These are phyloP conservation scores for Trypoxylon attenuatum DNA, from an alignment of 2,888 invertebrate species.

Conservation along the genomic window DNA sequence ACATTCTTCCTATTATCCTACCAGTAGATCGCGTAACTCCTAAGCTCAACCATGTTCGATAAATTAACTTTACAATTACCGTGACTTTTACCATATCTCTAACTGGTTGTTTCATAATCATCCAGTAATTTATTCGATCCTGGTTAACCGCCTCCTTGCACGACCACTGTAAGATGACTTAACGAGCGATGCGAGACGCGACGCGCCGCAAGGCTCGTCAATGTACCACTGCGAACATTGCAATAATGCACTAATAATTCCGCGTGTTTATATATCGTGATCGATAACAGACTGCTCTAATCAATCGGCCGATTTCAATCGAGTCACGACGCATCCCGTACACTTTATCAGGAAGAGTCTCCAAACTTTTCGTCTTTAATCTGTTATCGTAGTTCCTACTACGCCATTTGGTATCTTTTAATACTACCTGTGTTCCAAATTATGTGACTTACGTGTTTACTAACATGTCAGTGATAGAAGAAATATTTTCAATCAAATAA, in stretches of 20 bases:
- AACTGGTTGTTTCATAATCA: conserved; percentile 27
- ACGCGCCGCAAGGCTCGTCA: conserved; percentile 17
- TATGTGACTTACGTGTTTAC: too few relatives aligned
- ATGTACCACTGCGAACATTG: conserved; percentile 15
- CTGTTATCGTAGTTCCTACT: too few relatives aligned
- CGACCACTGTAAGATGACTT: conserved; percentile 25
- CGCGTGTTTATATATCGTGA: neutral
- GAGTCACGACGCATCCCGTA: neutral
- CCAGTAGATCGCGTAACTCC: too few relatives aligned
- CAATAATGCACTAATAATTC: conserved; percentile 17
- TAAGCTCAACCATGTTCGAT: too few relatives aligned
- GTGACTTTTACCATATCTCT: neutral
- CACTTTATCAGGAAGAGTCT: too few relatives aligned
- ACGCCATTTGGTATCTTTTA: too few relatives aligned
- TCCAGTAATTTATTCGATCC: neutral
- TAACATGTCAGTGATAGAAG: too few relatives aligned
- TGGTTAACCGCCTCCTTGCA: conserved; percentile 10
- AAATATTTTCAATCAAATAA: too few relatives aligned
- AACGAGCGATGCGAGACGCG: conserved; percentile 15
- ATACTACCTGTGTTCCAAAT: too few relatives aligned
- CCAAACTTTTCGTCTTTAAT: too few relatives aligned
- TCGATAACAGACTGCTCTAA: neutral
- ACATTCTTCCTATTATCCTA: too few relatives aligned
- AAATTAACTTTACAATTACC: conserved; percentile 3
- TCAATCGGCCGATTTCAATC: neutral